These are phyloP conservation scores for Dolomedes plantarius DNA, from an alignment of 2,888 invertebrate genomes.

Conservation along the genomic window DNA sequence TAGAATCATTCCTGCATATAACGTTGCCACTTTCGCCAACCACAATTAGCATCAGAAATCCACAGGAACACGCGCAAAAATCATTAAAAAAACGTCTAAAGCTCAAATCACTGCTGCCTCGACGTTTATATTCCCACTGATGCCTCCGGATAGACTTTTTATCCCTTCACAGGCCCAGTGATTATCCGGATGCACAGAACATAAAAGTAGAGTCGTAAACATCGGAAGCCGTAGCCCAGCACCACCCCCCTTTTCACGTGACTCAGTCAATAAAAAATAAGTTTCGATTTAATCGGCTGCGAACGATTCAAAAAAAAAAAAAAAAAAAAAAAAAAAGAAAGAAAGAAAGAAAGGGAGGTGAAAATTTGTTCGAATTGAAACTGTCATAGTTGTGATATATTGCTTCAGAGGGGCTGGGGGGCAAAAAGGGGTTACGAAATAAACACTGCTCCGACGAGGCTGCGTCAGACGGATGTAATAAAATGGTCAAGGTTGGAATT, in stretches of 20 bases:
- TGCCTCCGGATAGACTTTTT: neutral
- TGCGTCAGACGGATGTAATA: too few species aligned
- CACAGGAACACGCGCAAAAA: too few species aligned
- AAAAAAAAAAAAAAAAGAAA: too few species aligned
- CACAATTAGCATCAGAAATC: too few species aligned
- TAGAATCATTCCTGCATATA: too few species aligned
- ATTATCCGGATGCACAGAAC: constrained; percentile 41
- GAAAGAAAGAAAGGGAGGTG: too few species aligned
- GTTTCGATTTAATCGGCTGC: neutral
- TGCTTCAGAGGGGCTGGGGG: neutral
- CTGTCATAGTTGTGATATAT: constrained; percentile 20
- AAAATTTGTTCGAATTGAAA: constrained; percentile 26
- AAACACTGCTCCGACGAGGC: neutral
- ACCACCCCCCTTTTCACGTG: constrained; percentile 4
- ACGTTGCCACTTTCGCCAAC: too few species aligned
- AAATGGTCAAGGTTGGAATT: too few species aligned
- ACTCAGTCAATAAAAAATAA: constrained; percentile 19
- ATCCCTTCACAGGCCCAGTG: constrained; percentile 22
- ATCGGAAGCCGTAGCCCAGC: neutral
- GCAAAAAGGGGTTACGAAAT: too few species aligned
- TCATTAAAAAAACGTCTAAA: neutral
- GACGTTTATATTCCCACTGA: neutral
- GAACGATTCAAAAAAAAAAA: constrained; percentile 12
- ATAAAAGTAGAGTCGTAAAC: constrained; percentile 51
- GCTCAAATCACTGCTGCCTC: neutral